A percentile compares a stretch with the other conserved stretches of the same genome.
Evolutionary conservation across 2,797 vertebrate species (phyloP).

Genomic region (Acanthornis magna): DNA sequence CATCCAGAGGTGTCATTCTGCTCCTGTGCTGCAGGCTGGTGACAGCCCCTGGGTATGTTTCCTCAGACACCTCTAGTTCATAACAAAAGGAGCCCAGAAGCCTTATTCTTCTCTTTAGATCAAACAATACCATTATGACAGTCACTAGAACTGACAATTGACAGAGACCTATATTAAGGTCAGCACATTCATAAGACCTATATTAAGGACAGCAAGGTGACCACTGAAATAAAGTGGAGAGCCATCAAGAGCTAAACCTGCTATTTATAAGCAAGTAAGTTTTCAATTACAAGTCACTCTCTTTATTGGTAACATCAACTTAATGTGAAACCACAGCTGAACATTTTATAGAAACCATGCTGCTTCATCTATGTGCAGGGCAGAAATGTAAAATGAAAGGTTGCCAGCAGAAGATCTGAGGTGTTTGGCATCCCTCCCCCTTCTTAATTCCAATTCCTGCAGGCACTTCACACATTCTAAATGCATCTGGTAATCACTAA

Average conservation of each 20-base stretch:
- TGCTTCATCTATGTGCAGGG: neutral
- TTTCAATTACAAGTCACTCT: neutral
- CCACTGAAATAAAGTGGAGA: neutral
- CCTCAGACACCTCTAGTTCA: neutral
- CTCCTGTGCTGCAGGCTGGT: neutral
- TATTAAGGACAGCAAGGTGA: neutral
- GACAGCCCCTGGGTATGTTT: neutral
- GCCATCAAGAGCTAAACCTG: neutral
- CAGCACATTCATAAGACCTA: neutral
- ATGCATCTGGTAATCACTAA: slow-evolving; percentile 59
- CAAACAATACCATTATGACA: neutral
- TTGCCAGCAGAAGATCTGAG: slow-evolving; percentile 29
- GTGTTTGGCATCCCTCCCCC: neutral
- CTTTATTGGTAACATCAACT: neutral
- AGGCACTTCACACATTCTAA: slow-evolving; percentile 55
- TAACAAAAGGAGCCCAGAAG: neutral
- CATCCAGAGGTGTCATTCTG: neutral
- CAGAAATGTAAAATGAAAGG: neutral
- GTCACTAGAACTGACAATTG: neutral
- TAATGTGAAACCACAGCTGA: slow-evolving; percentile 16
- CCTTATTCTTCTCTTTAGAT: neutral
- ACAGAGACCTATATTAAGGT: neutral
- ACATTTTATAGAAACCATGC: slow-evolving; percentile 6
- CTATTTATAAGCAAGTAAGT: neutral
- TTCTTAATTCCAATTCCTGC: slow-evolving; percentile 3